Evolutionary conservation across 2,888 invertebrate genomes (phyloP).

Genomic region (Elaeidobius kamerunicus): DNA sequence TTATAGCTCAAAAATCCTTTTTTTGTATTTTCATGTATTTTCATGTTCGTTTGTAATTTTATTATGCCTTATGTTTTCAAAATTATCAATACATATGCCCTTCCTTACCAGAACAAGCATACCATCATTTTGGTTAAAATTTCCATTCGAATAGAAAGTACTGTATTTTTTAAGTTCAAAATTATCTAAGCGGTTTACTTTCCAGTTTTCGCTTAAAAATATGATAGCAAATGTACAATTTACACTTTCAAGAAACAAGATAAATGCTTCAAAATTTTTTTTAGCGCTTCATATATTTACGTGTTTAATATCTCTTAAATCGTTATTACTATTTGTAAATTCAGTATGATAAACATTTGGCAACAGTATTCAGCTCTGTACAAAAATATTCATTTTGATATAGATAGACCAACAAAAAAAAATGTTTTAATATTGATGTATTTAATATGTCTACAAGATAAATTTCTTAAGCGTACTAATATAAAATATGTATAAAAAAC

Average conservation of each 20-base stretch:
- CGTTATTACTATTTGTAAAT: too few relatives aligned
- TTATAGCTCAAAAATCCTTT: background rate
- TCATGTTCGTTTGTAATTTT: too few relatives aligned
- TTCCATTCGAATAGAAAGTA: background rate
- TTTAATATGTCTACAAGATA: too few relatives aligned
- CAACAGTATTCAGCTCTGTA: too few relatives aligned
- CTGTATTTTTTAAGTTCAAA: background rate
- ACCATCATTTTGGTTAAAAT: background rate
- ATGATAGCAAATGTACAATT: background rate
- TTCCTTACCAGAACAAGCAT: background rate
- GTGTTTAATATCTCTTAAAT: background rate
- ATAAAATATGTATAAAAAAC: too few relatives aligned
- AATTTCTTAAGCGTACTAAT: too few relatives aligned
- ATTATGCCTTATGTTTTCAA: background rate
- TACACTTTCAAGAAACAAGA: background rate
- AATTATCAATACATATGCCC: background rate
- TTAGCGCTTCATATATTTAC: background rate
- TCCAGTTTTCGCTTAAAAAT: background rate
- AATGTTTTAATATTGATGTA: too few relatives aligned
- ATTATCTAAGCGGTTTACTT: background rate
- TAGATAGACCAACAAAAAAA: too few relatives aligned
- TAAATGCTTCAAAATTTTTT: background rate
- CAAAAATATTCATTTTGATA: too few relatives aligned
- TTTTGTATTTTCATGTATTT: background rate
- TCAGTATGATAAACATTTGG: too few relatives aligned